A percentile compares a stretch with the other conserved stretches of the same genome.
Evolutionary conservation across 2,888 invertebrate genomes (phyloP).

Genomic region (Meta bourneti): DNA sequence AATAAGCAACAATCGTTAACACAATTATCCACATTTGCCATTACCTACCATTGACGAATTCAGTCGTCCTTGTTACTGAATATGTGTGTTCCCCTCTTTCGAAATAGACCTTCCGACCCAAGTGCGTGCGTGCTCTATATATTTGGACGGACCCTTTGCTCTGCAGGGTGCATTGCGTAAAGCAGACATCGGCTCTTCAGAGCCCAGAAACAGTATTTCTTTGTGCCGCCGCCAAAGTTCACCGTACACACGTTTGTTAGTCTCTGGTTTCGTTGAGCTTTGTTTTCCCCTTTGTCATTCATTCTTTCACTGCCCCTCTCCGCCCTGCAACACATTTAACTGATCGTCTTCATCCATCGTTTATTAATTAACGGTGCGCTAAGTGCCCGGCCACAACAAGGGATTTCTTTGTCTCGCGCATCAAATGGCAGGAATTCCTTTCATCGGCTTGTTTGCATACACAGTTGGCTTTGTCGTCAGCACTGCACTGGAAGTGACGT

Average conservation of each 20-base stretch:
- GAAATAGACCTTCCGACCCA: not conserved
- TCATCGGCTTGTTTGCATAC: not conserved
- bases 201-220: not conserved
- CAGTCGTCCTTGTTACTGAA: too few relatives aligned
- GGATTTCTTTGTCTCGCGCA: too few relatives aligned
- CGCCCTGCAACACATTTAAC: not conserved
- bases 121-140: not conserved
- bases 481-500: too few relatives aligned
- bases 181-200: too few relatives aligned
- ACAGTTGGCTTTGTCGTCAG: not conserved
- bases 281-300: not conserved
- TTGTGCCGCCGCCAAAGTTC: not conserved
- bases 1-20: too few relatives aligned
- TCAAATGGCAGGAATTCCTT: too few relatives aligned
- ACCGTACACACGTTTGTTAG: too few relatives aligned
- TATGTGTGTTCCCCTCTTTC: not conserved
- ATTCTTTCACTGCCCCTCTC: too few relatives aligned
- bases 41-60: too few relatives aligned
- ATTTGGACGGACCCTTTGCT: not conserved
- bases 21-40: too few relatives aligned
- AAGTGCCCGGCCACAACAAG: not conserved
- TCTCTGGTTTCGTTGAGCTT: not conserved
- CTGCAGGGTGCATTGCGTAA: not conserved
- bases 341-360: conserved; percentile 17
- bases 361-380: not conserved